These are phyloP conservation scores for Mobula hypostoma DNA, from an alignment of 2,113 vertebrate species.

Conservation along the genomic window DNA sequence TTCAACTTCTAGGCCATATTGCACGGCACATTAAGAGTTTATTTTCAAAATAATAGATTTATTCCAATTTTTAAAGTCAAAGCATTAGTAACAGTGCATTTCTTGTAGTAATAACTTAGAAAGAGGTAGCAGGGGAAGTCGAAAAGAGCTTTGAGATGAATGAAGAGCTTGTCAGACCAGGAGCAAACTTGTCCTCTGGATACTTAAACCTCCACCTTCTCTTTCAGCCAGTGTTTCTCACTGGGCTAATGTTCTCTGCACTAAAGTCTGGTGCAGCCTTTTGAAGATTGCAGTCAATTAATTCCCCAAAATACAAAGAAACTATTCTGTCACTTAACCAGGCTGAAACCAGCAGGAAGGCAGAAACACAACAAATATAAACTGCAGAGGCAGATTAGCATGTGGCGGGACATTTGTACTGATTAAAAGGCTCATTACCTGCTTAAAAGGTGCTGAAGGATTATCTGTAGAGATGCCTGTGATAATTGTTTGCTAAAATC, in stretches of 20 bases:
- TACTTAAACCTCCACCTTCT: not conserved
- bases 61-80: not conserved
- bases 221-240: not conserved
- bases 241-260: not conserved
- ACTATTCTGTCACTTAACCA: not conserved
- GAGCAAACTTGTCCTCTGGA: not conserved
- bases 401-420: not conserved
- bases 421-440: conserved; percentile 17
- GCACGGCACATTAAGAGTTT: not conserved
- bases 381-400: not conserved
- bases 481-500: not conserved
- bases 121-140: not conserved
- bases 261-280: not conserved
- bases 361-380: not conserved
- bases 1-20: not conserved
- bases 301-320: not conserved
- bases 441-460: not conserved
- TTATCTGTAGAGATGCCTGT: not conserved
- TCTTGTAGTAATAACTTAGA: not conserved
- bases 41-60: not conserved
- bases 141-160: not conserved
- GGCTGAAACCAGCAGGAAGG: not conserved
- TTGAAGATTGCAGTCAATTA: not conserved
- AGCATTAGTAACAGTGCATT: not conserved
- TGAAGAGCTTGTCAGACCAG: not conserved